Conservation (phyloP, 2,113 vertebrate genomes). For the Syrmaticus mikado region DNA sequence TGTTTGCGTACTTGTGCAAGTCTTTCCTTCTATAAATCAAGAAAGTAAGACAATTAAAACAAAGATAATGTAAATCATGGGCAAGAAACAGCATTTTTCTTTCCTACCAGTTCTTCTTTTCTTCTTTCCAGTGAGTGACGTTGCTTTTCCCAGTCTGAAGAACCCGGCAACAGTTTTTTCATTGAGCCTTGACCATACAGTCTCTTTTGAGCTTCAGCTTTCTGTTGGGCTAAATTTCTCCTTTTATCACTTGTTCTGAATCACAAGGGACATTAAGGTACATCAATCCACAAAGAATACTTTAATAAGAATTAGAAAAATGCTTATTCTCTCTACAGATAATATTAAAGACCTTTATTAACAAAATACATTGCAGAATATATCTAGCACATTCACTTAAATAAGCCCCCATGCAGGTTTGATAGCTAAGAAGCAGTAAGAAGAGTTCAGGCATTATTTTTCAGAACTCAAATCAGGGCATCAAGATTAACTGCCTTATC, state of each 20-base stretch:
- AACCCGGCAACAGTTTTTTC: slow-evolving; percentile 88
- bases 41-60: slow-evolving; percentile 60
- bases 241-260: slow-evolving; percentile 96
- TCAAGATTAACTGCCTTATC: neutral
- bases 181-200: slow-evolving; percentile 93
- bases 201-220: slow-evolving; percentile 94
- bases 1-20: slow-evolving; percentile 96
- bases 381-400: neutral
- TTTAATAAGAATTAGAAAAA: neutral
- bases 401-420: neutral
- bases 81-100: neutral
- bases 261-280: slow-evolving; percentile 9
- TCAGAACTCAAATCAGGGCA: neutral
- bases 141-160: slow-evolving; percentile 95
- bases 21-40: slow-evolving; percentile 90
- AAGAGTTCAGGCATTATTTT: neutral
- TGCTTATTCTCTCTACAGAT: too few relatives aligned
- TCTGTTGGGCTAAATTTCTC: slow-evolving; percentile 94
- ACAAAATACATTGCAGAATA: neutral
- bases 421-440: neutral
- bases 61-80: neutral
- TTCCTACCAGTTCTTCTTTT: slow-evolving; percentile 92
- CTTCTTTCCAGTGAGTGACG: slow-evolving; percentile 91
- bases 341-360: neutral
- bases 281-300: neutral